These are phyloP conservation scores for Sympetrum striolatum DNA, from an alignment of 2,888 invertebrate species.

Conservation along the genomic window DNA sequence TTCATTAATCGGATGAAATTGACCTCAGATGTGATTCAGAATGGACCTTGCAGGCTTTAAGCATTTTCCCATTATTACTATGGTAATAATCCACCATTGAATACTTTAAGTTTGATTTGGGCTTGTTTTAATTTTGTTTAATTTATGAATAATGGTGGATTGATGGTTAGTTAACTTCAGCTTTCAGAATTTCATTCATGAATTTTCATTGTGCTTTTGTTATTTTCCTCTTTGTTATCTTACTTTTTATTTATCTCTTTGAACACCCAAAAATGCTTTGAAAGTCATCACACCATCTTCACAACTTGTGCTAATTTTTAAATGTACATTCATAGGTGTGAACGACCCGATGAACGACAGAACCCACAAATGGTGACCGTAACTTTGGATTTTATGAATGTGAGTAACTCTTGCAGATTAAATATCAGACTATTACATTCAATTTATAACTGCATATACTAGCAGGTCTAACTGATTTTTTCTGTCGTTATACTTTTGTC, in stretches of 20 bases:
- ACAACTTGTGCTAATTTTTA: constrained; percentile 34
- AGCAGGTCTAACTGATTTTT: not conserved
- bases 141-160: not conserved
- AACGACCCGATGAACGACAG: constrained; percentile 18
- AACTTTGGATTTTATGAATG: constrained; percentile 37
- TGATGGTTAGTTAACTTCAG: not conserved
- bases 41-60: no score
- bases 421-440: constrained; percentile 28
- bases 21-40: no score
- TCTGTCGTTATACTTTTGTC: not conserved
- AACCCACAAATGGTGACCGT: constrained; percentile 40
- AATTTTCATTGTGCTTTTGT: constrained; percentile 29
- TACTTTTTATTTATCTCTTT: constrained; percentile 20
- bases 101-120: not conserved
- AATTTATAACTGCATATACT: not conserved
- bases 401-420: constrained; percentile 40
- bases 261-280: constrained; percentile 1
- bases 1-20: no score
- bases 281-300: constrained; percentile 38
- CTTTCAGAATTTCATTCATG: not conserved
- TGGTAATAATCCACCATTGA: not conserved
- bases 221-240: constrained; percentile 14
- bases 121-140: not conserved
- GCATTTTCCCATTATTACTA: not conserved
- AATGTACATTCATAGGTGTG: constrained; percentile 43